A percentile compares a stretch with the other conserved stretches of the same genome.
phyloP scores from a whole-genome alignment of 2,113 vertebrate genomes.

The Heloderma charlesbogerti region DNA sequence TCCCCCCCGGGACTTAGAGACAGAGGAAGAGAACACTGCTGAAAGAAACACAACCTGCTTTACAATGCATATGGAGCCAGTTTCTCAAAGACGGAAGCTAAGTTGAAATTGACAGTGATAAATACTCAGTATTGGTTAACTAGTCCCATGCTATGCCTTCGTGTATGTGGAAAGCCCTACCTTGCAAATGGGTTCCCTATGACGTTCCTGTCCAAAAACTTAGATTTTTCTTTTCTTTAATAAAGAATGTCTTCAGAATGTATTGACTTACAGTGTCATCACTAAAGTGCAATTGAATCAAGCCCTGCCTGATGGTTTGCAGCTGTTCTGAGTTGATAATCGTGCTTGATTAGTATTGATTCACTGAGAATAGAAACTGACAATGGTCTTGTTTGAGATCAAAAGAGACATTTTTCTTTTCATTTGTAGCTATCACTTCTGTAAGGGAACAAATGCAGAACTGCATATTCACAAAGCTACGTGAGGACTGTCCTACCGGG shows the following conservation, averaged over 20 bases:
- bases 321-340: slow-evolving; percentile 62
- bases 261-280: slow-evolving; percentile 64
- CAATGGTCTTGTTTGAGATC: slow-evolving; percentile 58
- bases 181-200: slow-evolving; percentile 49
- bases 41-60: slow-evolving; percentile 19
- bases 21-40: slow-evolving; percentile 5
- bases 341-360: slow-evolving; percentile 73
- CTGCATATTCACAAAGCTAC: slow-evolving; percentile 32
- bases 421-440: slow-evolving; percentile 60
- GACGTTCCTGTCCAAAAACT: slow-evolving; percentile 51
- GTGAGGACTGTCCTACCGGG: not conserved
- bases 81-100: not conserved
- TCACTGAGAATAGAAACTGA: slow-evolving; percentile 63
- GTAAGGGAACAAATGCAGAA: slow-evolving; percentile 50
- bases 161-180: slow-evolving; percentile 39
- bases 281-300: slow-evolving; percentile 68
- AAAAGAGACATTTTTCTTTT: slow-evolving; percentile 61
- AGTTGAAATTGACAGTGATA: slow-evolving; percentile 25
- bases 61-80: not conserved
- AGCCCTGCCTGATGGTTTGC: slow-evolving; percentile 63
- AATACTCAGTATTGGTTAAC: slow-evolving; percentile 37
- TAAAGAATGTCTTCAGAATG: slow-evolving; percentile 40
- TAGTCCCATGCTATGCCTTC: slow-evolving; percentile 15
- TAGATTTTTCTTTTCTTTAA: slow-evolving; percentile 8
- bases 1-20: slow-evolving; percentile 7